Conservation (phyloP, 2,113 vertebrate species). For the Arenaria interpres region DNA sequence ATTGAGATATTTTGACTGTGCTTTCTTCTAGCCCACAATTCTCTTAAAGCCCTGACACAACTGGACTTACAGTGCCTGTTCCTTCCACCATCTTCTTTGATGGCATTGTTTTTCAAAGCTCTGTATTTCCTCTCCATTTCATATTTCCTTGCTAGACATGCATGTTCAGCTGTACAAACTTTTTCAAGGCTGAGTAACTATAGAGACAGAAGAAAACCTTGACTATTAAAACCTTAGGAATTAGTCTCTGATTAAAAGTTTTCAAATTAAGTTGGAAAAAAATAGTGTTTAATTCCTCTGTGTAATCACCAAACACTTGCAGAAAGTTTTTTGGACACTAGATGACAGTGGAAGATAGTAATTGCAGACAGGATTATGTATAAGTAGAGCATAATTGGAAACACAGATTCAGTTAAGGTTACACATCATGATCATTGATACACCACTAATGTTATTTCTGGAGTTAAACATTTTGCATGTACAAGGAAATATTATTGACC, state of each 20-base stretch:
- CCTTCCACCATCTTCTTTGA: not conserved
- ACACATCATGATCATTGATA: not conserved
- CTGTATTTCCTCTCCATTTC: not conserved
- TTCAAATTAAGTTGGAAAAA: not conserved
- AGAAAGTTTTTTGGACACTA: constrained; percentile 19
- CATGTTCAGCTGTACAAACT: not conserved
- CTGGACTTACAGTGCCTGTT: not conserved
- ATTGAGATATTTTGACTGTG: not conserved
- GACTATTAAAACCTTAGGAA: not conserved
- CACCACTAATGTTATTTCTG: not conserved
- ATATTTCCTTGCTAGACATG: not conserved
- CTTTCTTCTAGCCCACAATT: not conserved
- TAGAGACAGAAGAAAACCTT: not conserved
- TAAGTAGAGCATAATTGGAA: not conserved
- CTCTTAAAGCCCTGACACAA: not conserved
- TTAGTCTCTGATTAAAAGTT: not conserved
- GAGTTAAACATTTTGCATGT: not conserved
- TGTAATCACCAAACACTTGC: not conserved
- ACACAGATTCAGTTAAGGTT: not conserved
- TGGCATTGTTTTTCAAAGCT: not conserved
- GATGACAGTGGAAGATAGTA: constrained; percentile 32
- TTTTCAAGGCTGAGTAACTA: not conserved
- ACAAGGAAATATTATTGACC: not conserved
- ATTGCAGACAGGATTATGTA: not conserved
- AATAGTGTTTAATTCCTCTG: not conserved